Percentiles rank a stretch among this genome's conserved stretches.
Conservation (phyloP, 2,888 invertebrate genomes). For the Temnothorax ravouxi region DNA sequence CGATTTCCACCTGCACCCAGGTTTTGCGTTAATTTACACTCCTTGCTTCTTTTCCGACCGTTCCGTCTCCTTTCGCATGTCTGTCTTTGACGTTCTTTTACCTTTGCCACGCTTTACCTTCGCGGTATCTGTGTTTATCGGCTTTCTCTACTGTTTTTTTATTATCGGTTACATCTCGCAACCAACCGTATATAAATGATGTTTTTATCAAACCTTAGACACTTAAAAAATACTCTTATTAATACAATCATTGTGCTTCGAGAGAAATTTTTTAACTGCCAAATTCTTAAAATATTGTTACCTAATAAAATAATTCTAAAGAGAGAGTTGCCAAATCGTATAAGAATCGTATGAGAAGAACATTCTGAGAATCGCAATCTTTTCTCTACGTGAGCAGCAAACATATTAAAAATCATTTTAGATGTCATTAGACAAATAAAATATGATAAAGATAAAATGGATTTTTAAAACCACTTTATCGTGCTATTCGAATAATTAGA, state of each 20-base stretch:
- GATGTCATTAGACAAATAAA: background rate
- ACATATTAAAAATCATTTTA: background rate
- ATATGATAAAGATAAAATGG: background rate
- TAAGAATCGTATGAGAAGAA: background rate
- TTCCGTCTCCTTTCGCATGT: background rate
- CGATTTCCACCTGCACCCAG: constrained; percentile 26
- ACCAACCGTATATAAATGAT: background rate
- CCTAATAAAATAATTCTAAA: constrained; percentile 11
- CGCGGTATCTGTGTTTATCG: background rate
- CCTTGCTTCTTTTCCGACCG: background rate
- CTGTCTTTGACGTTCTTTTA: constrained; percentile 11
- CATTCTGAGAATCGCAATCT: background rate
- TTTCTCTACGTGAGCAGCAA: background rate
- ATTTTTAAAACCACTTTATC: background rate
- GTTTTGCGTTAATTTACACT: constrained; percentile 23
- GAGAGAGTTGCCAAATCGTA: background rate
- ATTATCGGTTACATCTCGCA: background rate
- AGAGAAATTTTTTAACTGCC: background rate
- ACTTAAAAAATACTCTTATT: constrained; percentile 3
- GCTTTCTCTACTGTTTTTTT: background rate
- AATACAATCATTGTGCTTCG: background rate
- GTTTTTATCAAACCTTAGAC: background rate
- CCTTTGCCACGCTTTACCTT: background rate
- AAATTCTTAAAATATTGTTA: background rate
- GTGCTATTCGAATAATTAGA: background rate